A percentile compares a stretch with the other conserved stretches of the same genome.
These are phyloP conservation scores for Eristalis intricaria DNA, from an alignment of 2,888 invertebrate species.

Conservation along the genomic window DNA sequence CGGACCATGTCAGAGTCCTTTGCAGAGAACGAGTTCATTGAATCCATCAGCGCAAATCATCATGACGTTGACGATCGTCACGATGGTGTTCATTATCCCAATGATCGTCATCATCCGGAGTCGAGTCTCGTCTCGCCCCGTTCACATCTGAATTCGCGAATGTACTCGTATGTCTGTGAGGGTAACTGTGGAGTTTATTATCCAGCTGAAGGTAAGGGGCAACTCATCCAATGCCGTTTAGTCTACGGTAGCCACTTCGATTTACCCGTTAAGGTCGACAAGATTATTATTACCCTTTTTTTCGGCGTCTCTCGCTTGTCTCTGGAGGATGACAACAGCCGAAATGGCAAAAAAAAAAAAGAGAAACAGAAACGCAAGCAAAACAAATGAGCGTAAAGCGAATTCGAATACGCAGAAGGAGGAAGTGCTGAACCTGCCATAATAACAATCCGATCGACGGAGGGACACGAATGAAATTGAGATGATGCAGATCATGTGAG, in stretches of 20 bases:
- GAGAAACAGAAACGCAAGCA: neutral
- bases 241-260: slow-evolving; percentile 48
- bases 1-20: slow-evolving; percentile 37
- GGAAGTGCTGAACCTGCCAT: slow-evolving; percentile 9
- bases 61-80: slow-evolving; percentile 8
- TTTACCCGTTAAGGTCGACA: slow-evolving; percentile 68
- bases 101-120: slow-evolving; percentile 20
- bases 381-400: slow-evolving; percentile 1
- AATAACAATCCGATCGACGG: neutral
- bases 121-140: neutral
- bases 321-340: slow-evolving; percentile 46
- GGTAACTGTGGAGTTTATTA: slow-evolving; percentile 47
- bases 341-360: neutral
- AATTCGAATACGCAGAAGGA: neutral
- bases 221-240: slow-evolving; percentile 56
- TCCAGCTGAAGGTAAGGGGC: slow-evolving; percentile 12
- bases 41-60: slow-evolving; percentile 50
- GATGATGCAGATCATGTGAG: slow-evolving; percentile 4
- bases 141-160: slow-evolving; percentile 1
- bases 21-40: slow-evolving; percentile 56
- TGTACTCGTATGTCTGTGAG: neutral
- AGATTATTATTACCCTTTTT: neutral
- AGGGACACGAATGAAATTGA: neutral
- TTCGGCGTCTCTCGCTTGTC: neutral
- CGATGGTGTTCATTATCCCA: neutral